Base-by-base conservation (phyloP, 2,797 vertebrate genomes). In the Taenioides sp. region DNA sequence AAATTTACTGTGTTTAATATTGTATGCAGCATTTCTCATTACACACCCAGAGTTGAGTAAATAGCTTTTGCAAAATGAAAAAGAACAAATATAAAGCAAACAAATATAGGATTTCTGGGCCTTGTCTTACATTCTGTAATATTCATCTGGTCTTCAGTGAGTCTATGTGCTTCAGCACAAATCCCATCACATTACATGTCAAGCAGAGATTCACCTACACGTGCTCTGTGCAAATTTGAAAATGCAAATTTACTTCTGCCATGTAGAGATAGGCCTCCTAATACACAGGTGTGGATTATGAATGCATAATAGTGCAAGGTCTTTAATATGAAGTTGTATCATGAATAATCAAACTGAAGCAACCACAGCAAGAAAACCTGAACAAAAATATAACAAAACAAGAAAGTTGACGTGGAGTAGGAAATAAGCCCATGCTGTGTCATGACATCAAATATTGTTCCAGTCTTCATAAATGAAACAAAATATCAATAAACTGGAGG, bases 401-500 rank as follows among this genome's bases (percentile, higher is more conserved):
- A 72, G 62, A 78, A 69, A 67, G 63, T 71, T 50, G 11, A 59
- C 73, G 47, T 61, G 57, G 65, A 82, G 63, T 47, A 68, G 84
- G 78, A 81, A 85, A 86, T 72, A 83, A 77, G 59, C 75, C 17
- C 28, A 50, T 9, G 1, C 63, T 65, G 67, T 73, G 79, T 65
- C 62, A 72, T 81, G 74, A 81, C 72, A 58, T 50, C 14, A 88
- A 82, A 83, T 82, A 87, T 77, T 71, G 80, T 74, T 62, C 71
- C 69, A 69, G 81, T 90, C 84, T 84, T 89, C 85, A 79, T 76
- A 87, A 90, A 91, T 81, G 69, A 86, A 88, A 89, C 82, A 84
- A 76, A 79, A 84, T 87, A 90, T 91, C 88, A 87, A 88, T 88
- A 84, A 88, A 87, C 72, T 63, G 76, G 69, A 71, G 71, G 82